Evolutionary conservation across 2,113 vertebrate genomes (phyloP), one percentile per base, ranked within the genome.

Genomic region (Erythrolamprus reginae): DNA sequence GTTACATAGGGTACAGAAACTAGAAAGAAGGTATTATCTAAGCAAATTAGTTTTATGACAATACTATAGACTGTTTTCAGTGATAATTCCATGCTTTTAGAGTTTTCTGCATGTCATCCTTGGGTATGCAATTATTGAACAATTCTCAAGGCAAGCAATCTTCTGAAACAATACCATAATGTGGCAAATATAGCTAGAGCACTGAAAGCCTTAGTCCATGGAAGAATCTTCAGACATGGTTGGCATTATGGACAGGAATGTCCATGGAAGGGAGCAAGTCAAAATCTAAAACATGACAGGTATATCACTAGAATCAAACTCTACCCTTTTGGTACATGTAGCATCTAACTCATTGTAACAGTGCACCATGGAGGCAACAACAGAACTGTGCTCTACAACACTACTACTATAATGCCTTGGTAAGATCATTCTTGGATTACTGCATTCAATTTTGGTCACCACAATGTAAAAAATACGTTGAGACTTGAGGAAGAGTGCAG

Each of bases 181-280:
- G 89, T 48, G 26, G 10, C 47, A 28, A 28, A 86, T n/a, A 10
- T 3, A 84, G 23, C 7, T 28, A 1, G 19, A 23, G 12, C 3
- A n/a, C 0, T 0, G 3, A 1, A 1, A 28, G 5, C 13, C 56
- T 50, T 50, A 48, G 4, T 0, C 15, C 52, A 56, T 26, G 26
- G 0, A 23, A 88, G 2, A 28, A 21, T 87, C 88, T 42, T 88
- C 52, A 38, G 0, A 2, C 50, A 26, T n/a, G 38, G 65, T 70
- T 2, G 1, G 21, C 38, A 33, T 70, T 70, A 70, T 70, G n/a
- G 65, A 38, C n/a, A 70, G 65, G 13, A 7, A 1, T 33, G 13
- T 70, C 5, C 61, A 70, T 6, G 5, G n/a, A 33, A 38, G 13
- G n/a, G n/a, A 33, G 58, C 4, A 4, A n/a, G 13, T 70, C 28